A percentile compares a stretch with the other conserved stretches of the same genome.
These are phyloP conservation scores for Cepphus grylle DNA, from an alignment of 2,113 vertebrate species.

Conservation along the genomic window DNA sequence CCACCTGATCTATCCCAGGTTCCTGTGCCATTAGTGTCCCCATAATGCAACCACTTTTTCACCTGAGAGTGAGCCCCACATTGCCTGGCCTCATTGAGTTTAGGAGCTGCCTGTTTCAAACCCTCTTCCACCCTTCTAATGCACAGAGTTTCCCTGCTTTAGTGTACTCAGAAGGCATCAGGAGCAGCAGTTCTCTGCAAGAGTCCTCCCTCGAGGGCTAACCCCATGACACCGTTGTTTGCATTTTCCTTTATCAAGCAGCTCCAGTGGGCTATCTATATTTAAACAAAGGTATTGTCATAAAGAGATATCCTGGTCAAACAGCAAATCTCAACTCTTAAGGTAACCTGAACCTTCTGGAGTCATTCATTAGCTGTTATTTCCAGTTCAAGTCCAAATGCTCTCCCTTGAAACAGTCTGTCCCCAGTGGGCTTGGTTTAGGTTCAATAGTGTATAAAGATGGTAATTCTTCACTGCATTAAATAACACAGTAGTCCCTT, in stretches of 20 bases:
- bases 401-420: not conserved
- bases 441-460: not conserved
- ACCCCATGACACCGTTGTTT: not conserved
- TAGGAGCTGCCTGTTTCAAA: not conserved
- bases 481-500: not conserved
- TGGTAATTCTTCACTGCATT: not conserved
- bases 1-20: not conserved
- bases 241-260: not conserved
- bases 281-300: not conserved
- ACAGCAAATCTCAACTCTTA: not conserved
- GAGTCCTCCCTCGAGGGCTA: not conserved
- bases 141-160: not conserved
- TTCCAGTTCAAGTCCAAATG: not conserved
- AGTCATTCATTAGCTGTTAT: not conserved
- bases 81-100: not conserved
- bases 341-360: not conserved
- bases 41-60: not conserved
- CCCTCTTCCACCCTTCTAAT: not conserved
- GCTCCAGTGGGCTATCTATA: not conserved
- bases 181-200: not conserved
- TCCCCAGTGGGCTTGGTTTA: not conserved
- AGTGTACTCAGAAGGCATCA: not conserved
- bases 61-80: not conserved
- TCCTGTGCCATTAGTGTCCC: not conserved
- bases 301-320: not conserved